Base-by-base conservation (phyloP, 64 coral and sea anemone genomes). In the Porites australiensis region DNA sequence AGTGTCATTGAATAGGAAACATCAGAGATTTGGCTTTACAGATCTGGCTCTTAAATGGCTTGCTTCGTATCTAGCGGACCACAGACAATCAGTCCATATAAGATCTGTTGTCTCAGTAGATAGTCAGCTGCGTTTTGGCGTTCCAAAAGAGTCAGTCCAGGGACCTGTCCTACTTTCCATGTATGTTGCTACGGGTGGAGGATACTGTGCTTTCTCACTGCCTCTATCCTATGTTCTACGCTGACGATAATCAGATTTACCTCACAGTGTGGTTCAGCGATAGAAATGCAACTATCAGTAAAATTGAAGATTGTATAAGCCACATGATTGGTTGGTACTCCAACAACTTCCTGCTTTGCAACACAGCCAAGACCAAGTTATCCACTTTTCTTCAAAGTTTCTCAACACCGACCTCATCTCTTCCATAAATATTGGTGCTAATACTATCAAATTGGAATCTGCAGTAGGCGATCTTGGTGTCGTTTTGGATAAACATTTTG, bases 221-320 rank as follows among this genome's bases (percentile, higher is more conserved):
- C 15, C 87, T 88, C 58, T 58, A 14, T 64, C 74, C 19, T n/a
- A 57, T 37, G 15, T 43, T 76, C 44, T 88, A 88, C 59, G 87
- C 87, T 44, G 57, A 75, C 45, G 71, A 89, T 57, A 89, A 45
- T 3, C 87, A 89, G 61, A 15, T 77, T 16, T 76, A 89, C 50
- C 20, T 89, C 10, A 19, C 50, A 20, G 13, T 89, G 9, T 53
- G 43, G 58, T 3, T 77, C n/a, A 11, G n/a, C 14, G 11, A 61
- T 23, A 27, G 58, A 46, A 70, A 61, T 14, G 1, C 27, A 18
- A 3, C 50, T n/a, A 68, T 68, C 65, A 14, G 65, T 15, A 68
- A 68, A 68, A 48, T 88, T 58, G 47, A 75, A 50, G 51, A 70
- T 50, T 77, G 75, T 44, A 77, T 77, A 47, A 55, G 44, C 19